Conservation (phyloP, 2,113 vertebrate genomes). For the Lutjanus erythropterus region DNA sequence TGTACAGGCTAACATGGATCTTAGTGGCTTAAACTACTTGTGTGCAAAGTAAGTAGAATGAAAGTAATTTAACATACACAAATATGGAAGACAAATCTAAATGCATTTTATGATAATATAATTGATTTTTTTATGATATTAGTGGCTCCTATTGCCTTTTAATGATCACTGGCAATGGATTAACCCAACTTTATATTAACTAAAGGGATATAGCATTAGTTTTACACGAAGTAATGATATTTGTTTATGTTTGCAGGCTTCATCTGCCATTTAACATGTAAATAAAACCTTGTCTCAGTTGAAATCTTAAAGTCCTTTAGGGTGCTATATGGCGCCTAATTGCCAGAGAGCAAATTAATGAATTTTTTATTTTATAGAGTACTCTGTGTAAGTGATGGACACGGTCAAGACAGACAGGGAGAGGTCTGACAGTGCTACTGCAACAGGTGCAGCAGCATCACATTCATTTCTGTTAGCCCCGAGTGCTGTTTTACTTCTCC, state of each 20-base stretch:
- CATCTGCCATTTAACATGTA: neutral
- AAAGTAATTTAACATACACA: constrained; percentile 11
- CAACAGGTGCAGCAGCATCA: constrained; percentile 53
- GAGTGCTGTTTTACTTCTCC: neutral
- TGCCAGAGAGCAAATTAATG: constrained; percentile 10
- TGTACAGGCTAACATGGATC: constrained; percentile 40
- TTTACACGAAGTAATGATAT: constrained; percentile 7
- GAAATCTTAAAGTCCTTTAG: neutral
- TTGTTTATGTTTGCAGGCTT: constrained; percentile 25
- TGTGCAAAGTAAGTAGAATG: constrained; percentile 10
- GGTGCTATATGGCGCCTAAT: neutral
- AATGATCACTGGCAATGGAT: neutral
- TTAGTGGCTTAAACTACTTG: constrained; percentile 17
- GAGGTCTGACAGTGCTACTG: neutral
- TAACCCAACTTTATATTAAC: neutral
- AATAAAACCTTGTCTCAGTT: constrained; percentile 4
- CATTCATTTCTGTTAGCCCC: neutral
- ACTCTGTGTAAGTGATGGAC: neutral
- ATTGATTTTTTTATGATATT: constrained; percentile 12
- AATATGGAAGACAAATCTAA: constrained; percentile 6
- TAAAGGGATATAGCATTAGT: neutral
- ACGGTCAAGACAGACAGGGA: neutral
- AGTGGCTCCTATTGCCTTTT: neutral
- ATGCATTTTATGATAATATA: constrained; percentile 4
- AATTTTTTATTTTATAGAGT: neutral